Base-by-base conservation (phyloP, 2,888 invertebrate genomes). In the Morpho deidamia region DNA sequence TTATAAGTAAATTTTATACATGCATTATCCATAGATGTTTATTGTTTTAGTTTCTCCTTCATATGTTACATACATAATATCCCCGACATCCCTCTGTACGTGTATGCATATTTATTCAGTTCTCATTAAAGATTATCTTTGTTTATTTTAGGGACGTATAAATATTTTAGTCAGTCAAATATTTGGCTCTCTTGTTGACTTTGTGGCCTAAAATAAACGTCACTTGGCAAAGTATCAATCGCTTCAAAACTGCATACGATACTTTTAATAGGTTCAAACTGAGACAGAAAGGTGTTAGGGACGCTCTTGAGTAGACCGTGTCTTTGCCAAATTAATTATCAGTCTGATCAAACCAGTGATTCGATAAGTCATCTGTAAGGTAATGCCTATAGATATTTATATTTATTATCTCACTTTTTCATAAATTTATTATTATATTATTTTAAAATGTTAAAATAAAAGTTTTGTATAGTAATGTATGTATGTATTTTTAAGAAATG, bases 121-220 rank as follows among this genome's bases (percentile, higher is more conserved):
- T 37, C 44, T 48, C 51, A 59, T 40, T 23, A 37, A 42, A 44
- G 41, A 12, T 44, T 47, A 47, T 47, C 40, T 23, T 56, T 39
- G 11, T 59, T 45, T 10, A 32, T 56, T 47, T 44, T 33, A 41
- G 9, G 11, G 42, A 55, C 45, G 52, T 51, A 42, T 49, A 49
- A 37, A 42, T 55, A 44, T 51, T 51, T 44, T 39, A 33, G 42
- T 44, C 39, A 56, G 38, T 44, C 39, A 56, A 45, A 43, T 54
- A 56, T 56, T 59, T 59, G 59, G 59, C 59, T 56, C 54, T 48
- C 45, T 46, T 51, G 12, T 59, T 45, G 51, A 45, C 53, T 49
- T 44, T 44, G 53, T 49, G 45, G 39, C 45, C 56, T 59, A 56
- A 53, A 51, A 54, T 56, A 59, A 47, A 44, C 43, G 23, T 46